A percentile compares a stretch with the other conserved stretches of the same genome.
Conservation (phyloP, 2,797 vertebrate species). For the Macropus fuliginosus region DNA sequence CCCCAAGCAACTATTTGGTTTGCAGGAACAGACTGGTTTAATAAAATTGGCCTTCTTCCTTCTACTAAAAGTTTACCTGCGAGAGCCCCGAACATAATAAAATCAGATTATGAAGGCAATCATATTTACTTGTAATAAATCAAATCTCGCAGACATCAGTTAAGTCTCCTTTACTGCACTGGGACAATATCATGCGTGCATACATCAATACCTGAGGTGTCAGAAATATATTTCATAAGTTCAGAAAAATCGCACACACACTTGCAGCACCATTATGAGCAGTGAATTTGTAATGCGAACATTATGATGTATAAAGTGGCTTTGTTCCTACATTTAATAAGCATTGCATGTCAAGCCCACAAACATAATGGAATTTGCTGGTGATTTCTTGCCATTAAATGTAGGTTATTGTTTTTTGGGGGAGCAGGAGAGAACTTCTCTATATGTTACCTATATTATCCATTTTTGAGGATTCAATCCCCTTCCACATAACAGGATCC, state of each 20-base stretch:
- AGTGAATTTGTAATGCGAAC: constrained; percentile 87
- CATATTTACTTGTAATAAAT: constrained; percentile 98
- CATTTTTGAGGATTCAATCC: constrained; percentile 80
- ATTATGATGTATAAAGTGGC: constrained; percentile 92
- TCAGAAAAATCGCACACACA: constrained; percentile 85
- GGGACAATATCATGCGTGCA: constrained; percentile 87
- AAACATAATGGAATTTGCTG: constrained; percentile 91
- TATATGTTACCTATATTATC: constrained; percentile 80
- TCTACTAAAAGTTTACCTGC: constrained; percentile 94
- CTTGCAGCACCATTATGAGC: constrained; percentile 86
- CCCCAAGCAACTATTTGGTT: constrained; percentile 82
- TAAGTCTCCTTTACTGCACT: constrained; percentile 87
- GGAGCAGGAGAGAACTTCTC: constrained; percentile 76
- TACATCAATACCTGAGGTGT: constrained; percentile 89
- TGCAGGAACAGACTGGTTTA: constrained; percentile 89
- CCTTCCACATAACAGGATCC: constrained; percentile 64
- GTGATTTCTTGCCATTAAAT: constrained; percentile 89
- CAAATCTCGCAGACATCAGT: constrained; percentile 90
- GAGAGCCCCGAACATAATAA: constrained; percentile 98
- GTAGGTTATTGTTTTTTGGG: constrained; percentile 83
- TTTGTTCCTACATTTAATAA: constrained; percentile 95
- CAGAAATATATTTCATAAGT: constrained; percentile 89
- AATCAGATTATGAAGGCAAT: constrained; percentile 98
- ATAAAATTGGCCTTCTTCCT: constrained; percentile 93
- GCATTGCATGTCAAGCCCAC: constrained; percentile 90